A percentile compares a stretch with the other conserved stretches of the same genome.
These are phyloP conservation scores for Lytechinus variegatus DNA, from an alignment of 35 echinoderm and acorn worm genomes.

Conservation along the genomic window DNA sequence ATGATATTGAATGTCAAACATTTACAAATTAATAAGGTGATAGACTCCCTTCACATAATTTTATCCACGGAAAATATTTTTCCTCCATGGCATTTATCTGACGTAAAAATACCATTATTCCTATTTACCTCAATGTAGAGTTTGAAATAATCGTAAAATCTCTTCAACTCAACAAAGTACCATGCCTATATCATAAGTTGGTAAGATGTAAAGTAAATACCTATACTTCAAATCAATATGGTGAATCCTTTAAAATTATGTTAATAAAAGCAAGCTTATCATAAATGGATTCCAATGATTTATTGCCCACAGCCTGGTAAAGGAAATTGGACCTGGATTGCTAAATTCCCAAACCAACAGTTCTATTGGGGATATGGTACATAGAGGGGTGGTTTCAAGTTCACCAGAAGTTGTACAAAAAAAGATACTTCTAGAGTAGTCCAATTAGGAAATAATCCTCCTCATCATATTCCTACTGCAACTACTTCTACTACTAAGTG, in stretches of 20 bases:
- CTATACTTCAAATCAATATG: background rate
- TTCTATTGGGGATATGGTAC: background rate
- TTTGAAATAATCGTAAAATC: too few species aligned
- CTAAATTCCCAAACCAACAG: background rate
- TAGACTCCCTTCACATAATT: too few species aligned
- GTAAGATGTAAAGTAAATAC: background rate
- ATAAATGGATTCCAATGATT: background rate
- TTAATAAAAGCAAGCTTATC: background rate
- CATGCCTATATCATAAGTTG: background rate
- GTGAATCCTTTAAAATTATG: background rate
- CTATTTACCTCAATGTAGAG: too few species aligned
- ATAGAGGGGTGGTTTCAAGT: background rate
- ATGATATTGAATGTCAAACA: too few species aligned
- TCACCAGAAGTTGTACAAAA: background rate
- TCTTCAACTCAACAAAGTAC: background rate
- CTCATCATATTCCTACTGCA: background rate
- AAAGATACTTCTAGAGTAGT: background rate
- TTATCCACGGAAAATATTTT: too few species aligned
- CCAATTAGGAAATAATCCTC: too few species aligned
- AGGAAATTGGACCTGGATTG: constrained; percentile 34
- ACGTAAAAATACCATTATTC: too few species aligned
- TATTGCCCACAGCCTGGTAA: background rate
- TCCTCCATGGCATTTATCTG: too few species aligned
- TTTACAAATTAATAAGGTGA: too few species aligned
- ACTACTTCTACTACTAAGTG: background rate